phyloP scores from a whole-genome alignment of 2,888 invertebrate species.

The Hemicrepidius hirtus region DNA sequence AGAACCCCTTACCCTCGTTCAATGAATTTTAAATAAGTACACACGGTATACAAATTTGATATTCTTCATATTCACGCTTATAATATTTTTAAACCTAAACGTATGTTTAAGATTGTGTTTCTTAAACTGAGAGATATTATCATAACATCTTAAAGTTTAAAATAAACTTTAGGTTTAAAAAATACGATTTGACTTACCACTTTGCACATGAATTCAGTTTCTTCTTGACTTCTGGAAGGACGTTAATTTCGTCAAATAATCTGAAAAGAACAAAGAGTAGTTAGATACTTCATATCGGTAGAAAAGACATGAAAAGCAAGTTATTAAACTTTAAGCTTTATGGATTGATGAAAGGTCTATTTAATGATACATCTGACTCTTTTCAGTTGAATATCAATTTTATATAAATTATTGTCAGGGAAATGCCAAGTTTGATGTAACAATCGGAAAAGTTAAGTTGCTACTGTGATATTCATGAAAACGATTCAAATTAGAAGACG shows the following conservation, averaged over 20 bases:
- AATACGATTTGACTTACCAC: background rate
- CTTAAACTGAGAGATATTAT: too few species aligned
- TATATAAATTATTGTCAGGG: background rate
- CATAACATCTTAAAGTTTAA: too few species aligned
- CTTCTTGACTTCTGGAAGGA: background rate
- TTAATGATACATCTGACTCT: too few species aligned
- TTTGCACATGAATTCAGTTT: conserved; percentile 12
- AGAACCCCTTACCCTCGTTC: conserved; percentile 12
- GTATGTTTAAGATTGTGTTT: background rate
- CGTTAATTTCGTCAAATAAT: background rate
- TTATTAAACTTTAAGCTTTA: too few species aligned
- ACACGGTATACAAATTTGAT: conserved; percentile 14
- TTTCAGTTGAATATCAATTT: too few species aligned
- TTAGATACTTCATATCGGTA: too few species aligned
- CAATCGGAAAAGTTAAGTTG: background rate
- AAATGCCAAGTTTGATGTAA: background rate
- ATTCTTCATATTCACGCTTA: conserved; percentile 7
- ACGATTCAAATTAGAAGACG: conserved; percentile 3
- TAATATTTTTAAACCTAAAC: too few species aligned
- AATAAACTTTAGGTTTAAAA: too few species aligned
- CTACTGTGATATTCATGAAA: conserved; percentile 8
- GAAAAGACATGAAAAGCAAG: too few species aligned
- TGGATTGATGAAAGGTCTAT: too few species aligned
- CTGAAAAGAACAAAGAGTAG: background rate
- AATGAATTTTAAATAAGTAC: conserved; percentile 22